These are phyloP conservation scores for Coregonus sp. DNA, from an alignment of 2,797 vertebrate species.

Conservation along the genomic window DNA sequence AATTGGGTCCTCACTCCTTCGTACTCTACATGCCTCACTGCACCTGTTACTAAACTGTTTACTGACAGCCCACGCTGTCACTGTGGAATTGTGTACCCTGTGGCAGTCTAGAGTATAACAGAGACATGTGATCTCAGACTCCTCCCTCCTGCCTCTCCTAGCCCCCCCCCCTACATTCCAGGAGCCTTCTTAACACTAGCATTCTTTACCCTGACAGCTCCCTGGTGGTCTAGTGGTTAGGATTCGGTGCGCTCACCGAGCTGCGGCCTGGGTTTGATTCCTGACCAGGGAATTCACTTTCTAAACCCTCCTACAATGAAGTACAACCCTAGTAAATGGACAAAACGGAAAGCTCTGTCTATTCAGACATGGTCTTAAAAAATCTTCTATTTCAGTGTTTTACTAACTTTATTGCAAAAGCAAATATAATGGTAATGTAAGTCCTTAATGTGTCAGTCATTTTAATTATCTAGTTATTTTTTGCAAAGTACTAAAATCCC, in stretches of 20 bases:
- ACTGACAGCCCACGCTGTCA: background rate
- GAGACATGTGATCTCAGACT: background rate
- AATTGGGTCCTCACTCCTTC: background rate
- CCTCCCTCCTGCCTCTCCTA: too few relatives aligned
- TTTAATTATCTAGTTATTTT: constrained; percentile 40
- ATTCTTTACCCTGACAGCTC: background rate
- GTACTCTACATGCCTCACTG: background rate
- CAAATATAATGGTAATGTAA: constrained; percentile 54
- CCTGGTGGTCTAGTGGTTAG: constrained; percentile 46
- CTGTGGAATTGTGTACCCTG: background rate
- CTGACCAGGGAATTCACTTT: constrained; percentile 33
- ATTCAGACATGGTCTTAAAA: background rate
- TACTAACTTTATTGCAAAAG: constrained; percentile 70
- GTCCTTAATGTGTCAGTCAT: constrained; percentile 37
- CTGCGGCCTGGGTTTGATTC: constrained; percentile 34
- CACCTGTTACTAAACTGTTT: background rate
- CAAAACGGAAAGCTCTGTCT: too few relatives aligned
- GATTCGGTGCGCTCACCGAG: constrained; percentile 33
- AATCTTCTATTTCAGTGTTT: constrained; percentile 18
- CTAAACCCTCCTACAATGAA: background rate
- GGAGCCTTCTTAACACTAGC: background rate
- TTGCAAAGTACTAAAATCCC: constrained; percentile 50
- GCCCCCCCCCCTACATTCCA: background rate
- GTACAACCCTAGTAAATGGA: background rate
- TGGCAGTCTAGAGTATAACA: background rate